phyloP scores from a whole-genome alignment of 2,797 vertebrate genomes.

The Mustela erminea region DNA sequence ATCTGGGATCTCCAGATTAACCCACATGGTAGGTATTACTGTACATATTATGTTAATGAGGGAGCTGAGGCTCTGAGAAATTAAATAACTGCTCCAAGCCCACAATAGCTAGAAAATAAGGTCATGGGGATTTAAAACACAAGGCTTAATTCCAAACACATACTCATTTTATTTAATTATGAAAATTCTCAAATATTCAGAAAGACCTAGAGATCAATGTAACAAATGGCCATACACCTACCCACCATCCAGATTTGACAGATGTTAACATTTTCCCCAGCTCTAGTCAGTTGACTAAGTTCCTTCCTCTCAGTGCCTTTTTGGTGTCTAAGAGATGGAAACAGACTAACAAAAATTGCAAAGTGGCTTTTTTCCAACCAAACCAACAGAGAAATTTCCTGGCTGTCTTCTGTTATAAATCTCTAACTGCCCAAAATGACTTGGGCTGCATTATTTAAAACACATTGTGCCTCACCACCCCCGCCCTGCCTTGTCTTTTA shows the following conservation, averaged over 20 bases:
- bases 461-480: not conserved
- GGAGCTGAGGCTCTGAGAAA: not conserved
- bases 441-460: constrained; percentile 56
- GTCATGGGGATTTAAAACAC: not conserved
- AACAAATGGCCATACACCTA: not conserved
- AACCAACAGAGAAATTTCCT: not conserved
- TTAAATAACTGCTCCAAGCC: not conserved
- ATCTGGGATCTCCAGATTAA: not conserved
- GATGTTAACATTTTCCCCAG: not conserved
- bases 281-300: not conserved
- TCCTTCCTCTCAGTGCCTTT: not conserved
- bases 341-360: not conserved
- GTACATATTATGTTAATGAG: not conserved
- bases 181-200: constrained; percentile 7
- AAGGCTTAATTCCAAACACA: not conserved
- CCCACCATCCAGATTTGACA: not conserved
- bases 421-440: constrained; percentile 6
- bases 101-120: constrained; percentile 3
- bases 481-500: not conserved
- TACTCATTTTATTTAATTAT: constrained; percentile 6
- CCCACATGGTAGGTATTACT: not conserved
- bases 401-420: constrained; percentile 43
- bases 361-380: not conserved
- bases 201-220: not conserved
- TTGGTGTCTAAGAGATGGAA: not conserved